Base-by-base conservation (phyloP, 2,888 invertebrate genomes). In the Oxystoma pomonae region DNA sequence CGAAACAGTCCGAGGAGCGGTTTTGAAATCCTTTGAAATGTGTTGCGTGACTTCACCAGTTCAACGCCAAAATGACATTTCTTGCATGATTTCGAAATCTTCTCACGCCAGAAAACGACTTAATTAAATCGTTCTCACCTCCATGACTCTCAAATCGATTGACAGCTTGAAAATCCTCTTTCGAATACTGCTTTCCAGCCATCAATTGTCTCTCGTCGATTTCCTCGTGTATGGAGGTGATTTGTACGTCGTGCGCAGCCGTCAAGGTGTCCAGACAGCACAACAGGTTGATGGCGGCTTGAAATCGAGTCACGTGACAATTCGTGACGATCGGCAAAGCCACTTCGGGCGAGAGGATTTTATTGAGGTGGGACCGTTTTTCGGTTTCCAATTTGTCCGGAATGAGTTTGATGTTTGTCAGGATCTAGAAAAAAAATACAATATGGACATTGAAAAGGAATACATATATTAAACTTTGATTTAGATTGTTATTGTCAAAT, bases 131-230 rank as follows among this genome's bases (percentile, higher is more conserved):
- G 12, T 35, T 35, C 35, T 35, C 12, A 35, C 35, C 97, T 1
- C 98, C 98, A 75, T 95, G 93, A 79, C 92, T 93, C 78, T 96
- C 96, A 79, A 97, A 98, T 68, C 98, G 85, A 76, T 91, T 94
- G 17, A 96, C 92, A 1, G 88, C 86, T 57, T 86, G 85, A 76
- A 88, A 94, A 77, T 94, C 94, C 73, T 94, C 93, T 69, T 90
- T 87, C 21, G 87, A 86, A 76, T 87, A 90, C 58, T 86, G 83
- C 76, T 88, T 88, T 20, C 83, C 83, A 18, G 83, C 78, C 1
- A 83, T 79, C 58, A 78, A 53, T 61, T 82, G 82, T 63, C 82
- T 78, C 51, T 81, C 82, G 50, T 84, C 83, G 3, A 81, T 81
- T 67, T 84, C 84, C 70, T 85, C 84, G 60, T 80, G 80, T 9